These are phyloP conservation scores for Chromis chromis DNA, from an alignment of 2,797 vertebrate genomes.

Conservation along the genomic window DNA sequence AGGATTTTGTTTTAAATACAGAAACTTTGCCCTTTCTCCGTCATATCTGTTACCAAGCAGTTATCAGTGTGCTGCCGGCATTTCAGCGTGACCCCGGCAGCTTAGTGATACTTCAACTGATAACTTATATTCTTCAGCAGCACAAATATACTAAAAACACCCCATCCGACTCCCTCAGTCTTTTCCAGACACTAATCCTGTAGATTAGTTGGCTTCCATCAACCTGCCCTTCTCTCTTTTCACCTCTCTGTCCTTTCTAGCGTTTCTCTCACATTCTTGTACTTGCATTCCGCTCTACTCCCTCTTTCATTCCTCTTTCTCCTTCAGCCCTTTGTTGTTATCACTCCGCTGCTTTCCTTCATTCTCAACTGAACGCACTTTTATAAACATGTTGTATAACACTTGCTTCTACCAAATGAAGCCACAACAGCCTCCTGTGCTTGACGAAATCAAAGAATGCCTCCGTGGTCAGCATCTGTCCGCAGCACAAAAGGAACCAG, in stretches of 20 bases:
- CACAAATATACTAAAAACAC: slow-evolving; percentile 22
- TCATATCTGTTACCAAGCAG: neutral
- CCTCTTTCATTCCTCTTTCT: slow-evolving; percentile 37
- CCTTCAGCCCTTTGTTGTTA: slow-evolving; percentile 16
- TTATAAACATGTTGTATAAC: too few species aligned
- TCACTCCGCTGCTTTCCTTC: neutral
- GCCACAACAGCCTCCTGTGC: neutral
- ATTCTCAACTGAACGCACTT: neutral
- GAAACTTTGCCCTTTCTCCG: neutral
- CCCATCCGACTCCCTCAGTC: neutral
- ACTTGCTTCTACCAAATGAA: neutral
- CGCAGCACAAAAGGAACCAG: too few species aligned
- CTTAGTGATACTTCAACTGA: neutral
- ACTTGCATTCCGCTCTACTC: neutral
- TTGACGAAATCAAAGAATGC: neutral
- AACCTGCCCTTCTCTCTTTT: slow-evolving; percentile 67
- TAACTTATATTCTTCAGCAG: neutral
- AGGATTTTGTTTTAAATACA: neutral
- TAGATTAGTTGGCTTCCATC: slow-evolving; percentile 45
- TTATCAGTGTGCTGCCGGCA: neutral
- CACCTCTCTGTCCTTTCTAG: slow-evolving; percentile 56
- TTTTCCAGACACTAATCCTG: slow-evolving; percentile 45
- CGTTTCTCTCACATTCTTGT: slow-evolving; percentile 58
- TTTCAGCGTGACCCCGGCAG: neutral
- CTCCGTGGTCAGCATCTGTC: neutral